Evolutionary conservation across 64 coral and sea anemone genomes (phyloP).

Genomic region (Orbicella faveolata): DNA sequence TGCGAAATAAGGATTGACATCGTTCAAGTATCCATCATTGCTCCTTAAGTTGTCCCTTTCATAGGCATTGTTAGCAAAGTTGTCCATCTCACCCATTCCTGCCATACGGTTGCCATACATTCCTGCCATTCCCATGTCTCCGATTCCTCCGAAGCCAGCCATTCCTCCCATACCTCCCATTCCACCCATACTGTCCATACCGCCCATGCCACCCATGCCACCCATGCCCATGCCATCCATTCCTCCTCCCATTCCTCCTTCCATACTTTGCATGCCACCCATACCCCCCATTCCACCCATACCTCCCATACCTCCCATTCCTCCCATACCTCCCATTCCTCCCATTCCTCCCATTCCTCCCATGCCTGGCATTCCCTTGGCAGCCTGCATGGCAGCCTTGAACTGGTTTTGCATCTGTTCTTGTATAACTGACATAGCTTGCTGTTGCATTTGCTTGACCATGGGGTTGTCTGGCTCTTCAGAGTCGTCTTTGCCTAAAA

Average conservation of each 20-base stretch:
- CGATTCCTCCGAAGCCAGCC: slow-evolving; percentile 45
- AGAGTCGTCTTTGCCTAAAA: slow-evolving; percentile 20
- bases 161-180: slow-evolving; percentile 32
- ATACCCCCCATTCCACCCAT: slow-evolving; percentile 46
- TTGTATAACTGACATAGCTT: slow-evolving; percentile 74
- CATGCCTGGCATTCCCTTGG: slow-evolving; percentile 67
- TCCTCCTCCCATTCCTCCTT: slow-evolving; percentile 21
- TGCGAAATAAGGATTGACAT: slow-evolving; percentile 9
- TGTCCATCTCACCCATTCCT: slow-evolving; percentile 23
- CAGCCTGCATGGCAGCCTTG: slow-evolving; percentile 29
- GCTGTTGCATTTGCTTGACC: slow-evolving; percentile 64
- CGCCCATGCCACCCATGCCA: slow-evolving; percentile 25
- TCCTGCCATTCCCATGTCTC: slow-evolving; percentile 39
- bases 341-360: slow-evolving; percentile 55
- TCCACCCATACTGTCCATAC: slow-evolving; percentile 39
- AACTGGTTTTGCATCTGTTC: slow-evolving; percentile 48
- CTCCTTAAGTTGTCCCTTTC: slow-evolving; percentile 6
- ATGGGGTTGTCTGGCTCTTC: slow-evolving; percentile 40
- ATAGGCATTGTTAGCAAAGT: slow-evolving; percentile 1
- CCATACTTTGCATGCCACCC: slow-evolving; percentile 35
- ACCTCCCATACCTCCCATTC: slow-evolving; percentile 27
- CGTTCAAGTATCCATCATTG: background rate
- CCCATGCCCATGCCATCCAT: slow-evolving; percentile 51
- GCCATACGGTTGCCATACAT: slow-evolving; percentile 26
- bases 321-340: slow-evolving; percentile 21